phyloP scores from a whole-genome alignment of 2,797 vertebrate genomes.

The Danio jaintianensis region DNA sequence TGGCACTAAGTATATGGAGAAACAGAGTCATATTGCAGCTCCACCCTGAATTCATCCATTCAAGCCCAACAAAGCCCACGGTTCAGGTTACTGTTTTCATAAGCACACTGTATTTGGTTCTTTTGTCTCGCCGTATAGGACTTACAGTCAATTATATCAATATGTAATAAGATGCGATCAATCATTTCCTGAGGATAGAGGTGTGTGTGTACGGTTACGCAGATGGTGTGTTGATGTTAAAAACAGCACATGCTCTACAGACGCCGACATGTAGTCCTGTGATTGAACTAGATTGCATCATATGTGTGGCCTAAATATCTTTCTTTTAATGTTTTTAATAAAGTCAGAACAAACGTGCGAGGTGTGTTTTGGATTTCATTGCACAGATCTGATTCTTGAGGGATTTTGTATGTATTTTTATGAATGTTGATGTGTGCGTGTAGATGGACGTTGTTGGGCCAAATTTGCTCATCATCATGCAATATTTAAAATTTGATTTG shows the following conservation, averaged over 20 bases:
- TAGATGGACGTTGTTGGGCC: neutral
- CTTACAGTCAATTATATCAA: slow-evolving; percentile 44
- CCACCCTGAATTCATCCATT: slow-evolving; percentile 19
- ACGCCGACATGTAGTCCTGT: slow-evolving; percentile 58
- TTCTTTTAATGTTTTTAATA: slow-evolving; percentile 80
- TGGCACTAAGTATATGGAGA: neutral
- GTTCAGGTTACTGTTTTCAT: slow-evolving; percentile 41
- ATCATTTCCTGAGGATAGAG: slow-evolving; percentile 42
- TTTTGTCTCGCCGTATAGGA: slow-evolving; percentile 38
- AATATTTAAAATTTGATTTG: neutral
- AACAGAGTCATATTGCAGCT: slow-evolving; percentile 37
- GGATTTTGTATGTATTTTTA: no score
- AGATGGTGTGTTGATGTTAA: slow-evolving; percentile 53
- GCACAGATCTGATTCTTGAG: neutral
- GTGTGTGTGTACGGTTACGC: slow-evolving; percentile 8
- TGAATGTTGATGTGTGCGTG: neutral
- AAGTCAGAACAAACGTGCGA: slow-evolving; percentile 60
- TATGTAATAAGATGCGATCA: slow-evolving; percentile 30
- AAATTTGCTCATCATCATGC: neutral
- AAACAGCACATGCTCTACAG: slow-evolving; percentile 59
- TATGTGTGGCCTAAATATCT: slow-evolving; percentile 71
- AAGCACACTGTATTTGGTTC: slow-evolving; percentile 18
- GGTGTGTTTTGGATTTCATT: neutral
- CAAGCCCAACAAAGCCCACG: slow-evolving; percentile 45
- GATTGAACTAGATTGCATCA: slow-evolving; percentile 64